A percentile compares a stretch with the other conserved stretches of the same genome.
Conservation (phyloP, 2,113 vertebrate genomes). For the Labeo rohita region DNA sequence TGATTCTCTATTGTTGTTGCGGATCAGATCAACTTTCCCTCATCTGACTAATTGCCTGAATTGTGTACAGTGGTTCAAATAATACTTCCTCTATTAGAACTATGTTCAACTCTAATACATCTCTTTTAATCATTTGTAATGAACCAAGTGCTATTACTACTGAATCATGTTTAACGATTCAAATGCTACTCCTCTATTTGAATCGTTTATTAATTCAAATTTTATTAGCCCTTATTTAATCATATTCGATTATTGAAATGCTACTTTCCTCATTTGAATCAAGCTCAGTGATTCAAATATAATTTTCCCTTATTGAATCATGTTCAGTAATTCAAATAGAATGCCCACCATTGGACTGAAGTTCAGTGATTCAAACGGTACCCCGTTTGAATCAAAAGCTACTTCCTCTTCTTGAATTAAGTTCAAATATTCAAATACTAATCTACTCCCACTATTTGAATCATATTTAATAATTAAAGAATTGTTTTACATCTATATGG, state of each 20-base stretch:
- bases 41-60: not conserved
- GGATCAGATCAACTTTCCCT: not conserved
- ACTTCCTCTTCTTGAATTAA: not conserved
- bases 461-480: too few relatives aligned
- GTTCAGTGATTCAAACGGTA: too few relatives aligned
- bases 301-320: not conserved
- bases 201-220: not conserved
- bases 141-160: not conserved
- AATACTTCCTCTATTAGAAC: not conserved
- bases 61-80: not conserved
- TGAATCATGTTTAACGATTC: not conserved
- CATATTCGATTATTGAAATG: not conserved
- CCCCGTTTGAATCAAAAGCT: not conserved
- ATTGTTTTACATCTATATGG: too few relatives aligned
- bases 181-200: not conserved
- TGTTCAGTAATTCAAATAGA: not conserved
- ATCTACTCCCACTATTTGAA: too few relatives aligned
- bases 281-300: too few relatives aligned
- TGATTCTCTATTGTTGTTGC: not conserved
- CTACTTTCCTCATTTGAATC: not conserved
- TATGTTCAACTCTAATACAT: not conserved
- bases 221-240: not conserved
- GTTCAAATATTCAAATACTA: not conserved
- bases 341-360: too few relatives aligned
- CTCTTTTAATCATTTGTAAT: not conserved